Evolutionary conservation across 1,140 invertebrate species (phyloP), one percentile per base, ranked within the genome.

Genomic region (Mya arenaria): DNA sequence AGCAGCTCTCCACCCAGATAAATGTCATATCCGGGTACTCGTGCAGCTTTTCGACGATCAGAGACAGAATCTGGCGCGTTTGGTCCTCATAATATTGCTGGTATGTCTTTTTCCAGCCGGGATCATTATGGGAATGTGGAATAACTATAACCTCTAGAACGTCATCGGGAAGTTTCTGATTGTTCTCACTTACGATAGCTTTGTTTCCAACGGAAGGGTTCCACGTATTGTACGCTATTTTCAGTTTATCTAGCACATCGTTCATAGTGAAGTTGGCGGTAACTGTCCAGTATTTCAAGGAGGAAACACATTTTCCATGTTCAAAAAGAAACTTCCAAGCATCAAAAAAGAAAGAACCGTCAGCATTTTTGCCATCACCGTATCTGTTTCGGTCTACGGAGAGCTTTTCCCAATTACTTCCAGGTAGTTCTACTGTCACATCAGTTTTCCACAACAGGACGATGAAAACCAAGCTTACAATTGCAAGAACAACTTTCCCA

Each of bases 1-100:
- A 99, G 36, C 97, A 98, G 44, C 97, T 96, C 93, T 99, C 98
- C 0, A 97, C 97, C 97, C 98, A 99, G 86, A 99, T 98, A 90
- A 99, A 99, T 91, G 97, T 98, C 88, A 97, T 94, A 65, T 95
- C 95, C 30, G 94, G 93, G 90, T 97, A 95, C 89, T 96, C 95
- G 0, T 93, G 93, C 25, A 99, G 90, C 92, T 98, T 97, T 1
- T 94, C 94, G n/a, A 98, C 94, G 94, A 98, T 97, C 91, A 97
- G 97, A 84, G 97, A 96, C 66, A 99, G 94, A 91, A 99, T 99
- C 79, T 96, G 95, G 85, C 95, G 95, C 0, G 98, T 99, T 92
- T 98, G 96, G 56, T 95, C 94, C 34, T 95, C 92, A 92, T 97
- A 99, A 91, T 99, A 99, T 69, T 97, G 96, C 85, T 98, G 97